Conservation (phyloP, 2,113 vertebrate genomes). For the Labrus mixtus region DNA sequence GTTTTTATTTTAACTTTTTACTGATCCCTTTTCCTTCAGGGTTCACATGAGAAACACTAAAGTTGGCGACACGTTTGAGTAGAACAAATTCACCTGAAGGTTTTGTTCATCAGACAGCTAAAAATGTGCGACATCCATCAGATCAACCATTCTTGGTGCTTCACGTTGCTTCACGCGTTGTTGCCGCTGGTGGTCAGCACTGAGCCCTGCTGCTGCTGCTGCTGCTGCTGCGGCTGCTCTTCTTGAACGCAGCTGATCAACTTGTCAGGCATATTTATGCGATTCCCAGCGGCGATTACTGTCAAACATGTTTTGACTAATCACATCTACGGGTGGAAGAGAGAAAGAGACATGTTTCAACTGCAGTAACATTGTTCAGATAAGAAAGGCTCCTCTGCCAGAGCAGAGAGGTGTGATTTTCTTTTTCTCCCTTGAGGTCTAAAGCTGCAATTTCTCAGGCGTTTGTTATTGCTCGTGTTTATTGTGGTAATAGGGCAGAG, state of each 20-base stretch:
- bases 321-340: constrained; percentile 44
- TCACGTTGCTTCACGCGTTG: constrained; percentile 39
- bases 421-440: constrained; percentile 5
- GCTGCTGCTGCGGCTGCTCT: not conserved
- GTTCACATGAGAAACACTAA: too few species aligned
- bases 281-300: constrained; percentile 53
- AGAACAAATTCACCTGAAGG: not conserved
- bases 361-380: constrained; percentile 19
- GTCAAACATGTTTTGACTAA: constrained; percentile 66
- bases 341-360: constrained; percentile 43
- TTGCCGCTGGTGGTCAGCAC: constrained; percentile 77
- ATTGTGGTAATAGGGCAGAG: constrained; percentile 48
- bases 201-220: constrained; percentile 51
- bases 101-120: not conserved
- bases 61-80: too few species aligned
- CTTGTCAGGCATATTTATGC: constrained; percentile 48
- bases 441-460: constrained; percentile 30
- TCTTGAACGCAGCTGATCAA: constrained; percentile 1
- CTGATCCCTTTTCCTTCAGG: too few species aligned
- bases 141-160: constrained; percentile 59
- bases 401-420: constrained; percentile 16
- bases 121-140: constrained; percentile 68
- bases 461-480: constrained; percentile 55
- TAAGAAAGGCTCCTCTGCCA: constrained; percentile 19
- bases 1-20: too few species aligned